Percentiles rank a stretch among this genome's conserved stretches.
phyloP scores from a whole-genome alignment of 1,140 invertebrate species.

The Aplysia californica region DNA sequence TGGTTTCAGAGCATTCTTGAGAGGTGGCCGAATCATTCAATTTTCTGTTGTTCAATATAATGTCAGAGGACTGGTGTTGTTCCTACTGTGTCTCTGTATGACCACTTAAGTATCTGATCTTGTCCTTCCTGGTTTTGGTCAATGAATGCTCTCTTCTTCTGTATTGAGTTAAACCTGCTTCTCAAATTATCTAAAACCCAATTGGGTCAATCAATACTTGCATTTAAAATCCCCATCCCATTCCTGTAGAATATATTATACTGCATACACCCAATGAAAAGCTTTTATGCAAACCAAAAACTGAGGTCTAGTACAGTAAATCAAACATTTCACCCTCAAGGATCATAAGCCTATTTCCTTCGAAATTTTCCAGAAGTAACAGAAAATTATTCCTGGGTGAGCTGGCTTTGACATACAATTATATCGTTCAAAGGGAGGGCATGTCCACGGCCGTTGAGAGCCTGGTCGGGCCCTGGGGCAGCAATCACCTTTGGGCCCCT shows the following conservation, averaged over 20 bases:
- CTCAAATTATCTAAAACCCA: background rate
- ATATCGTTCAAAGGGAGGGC: background rate
- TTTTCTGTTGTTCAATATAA: too few relatives aligned
- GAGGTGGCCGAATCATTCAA: too few relatives aligned
- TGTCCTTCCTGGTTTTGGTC: too few relatives aligned
- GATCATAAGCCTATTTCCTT: background rate
- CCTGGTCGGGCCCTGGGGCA: too few relatives aligned
- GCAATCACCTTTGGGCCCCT: too few relatives aligned
- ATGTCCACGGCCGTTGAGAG: too few relatives aligned
- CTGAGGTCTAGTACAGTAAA: background rate
- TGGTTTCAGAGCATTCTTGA: too few relatives aligned
- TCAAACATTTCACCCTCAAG: background rate
- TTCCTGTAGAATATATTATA: background rate
- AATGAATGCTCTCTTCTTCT: too few relatives aligned
- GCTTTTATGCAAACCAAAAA: background rate
- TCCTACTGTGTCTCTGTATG: too few relatives aligned
- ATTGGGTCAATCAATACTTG: background rate
- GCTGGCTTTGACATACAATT: background rate
- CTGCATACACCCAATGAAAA: background rate
- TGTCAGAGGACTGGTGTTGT: too few relatives aligned
- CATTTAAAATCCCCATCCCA: background rate
- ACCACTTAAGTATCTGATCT: too few relatives aligned
- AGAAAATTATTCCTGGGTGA: background rate
- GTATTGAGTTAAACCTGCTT: background rate
- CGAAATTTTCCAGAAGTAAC: background rate